Conservation (phyloP, 2,113 vertebrate genomes). For the Larimichthys polyactis region DNA sequence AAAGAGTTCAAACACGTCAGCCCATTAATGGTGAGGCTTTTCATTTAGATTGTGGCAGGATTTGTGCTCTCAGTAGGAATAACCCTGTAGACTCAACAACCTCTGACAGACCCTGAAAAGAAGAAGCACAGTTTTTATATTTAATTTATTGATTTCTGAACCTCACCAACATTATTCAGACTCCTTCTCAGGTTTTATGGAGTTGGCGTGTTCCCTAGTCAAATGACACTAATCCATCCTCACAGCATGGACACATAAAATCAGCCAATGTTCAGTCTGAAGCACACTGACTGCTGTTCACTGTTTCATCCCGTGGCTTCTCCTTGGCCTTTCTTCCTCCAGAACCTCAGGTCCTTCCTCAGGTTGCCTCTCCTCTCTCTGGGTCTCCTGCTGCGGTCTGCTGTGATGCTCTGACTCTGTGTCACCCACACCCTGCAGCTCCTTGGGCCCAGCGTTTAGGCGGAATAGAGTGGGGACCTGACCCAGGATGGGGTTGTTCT, state of each 20-base stretch:
- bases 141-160: background rate
- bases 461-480: constrained; percentile 88
- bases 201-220: background rate
- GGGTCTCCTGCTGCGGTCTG: background rate
- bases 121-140: background rate
- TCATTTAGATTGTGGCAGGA: too few species aligned
- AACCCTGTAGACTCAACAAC: background rate
- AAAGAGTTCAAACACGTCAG: too few species aligned
- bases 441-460: constrained; percentile 69
- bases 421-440: constrained; percentile 58
- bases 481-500: constrained; percentile 87
- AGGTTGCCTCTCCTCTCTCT: background rate
- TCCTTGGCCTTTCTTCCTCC: constrained; percentile 61
- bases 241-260: background rate
- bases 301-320: constrained; percentile 63
- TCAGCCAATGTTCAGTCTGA: background rate
- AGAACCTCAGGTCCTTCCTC: constrained; percentile 22
- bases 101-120: background rate
- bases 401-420: background rate
- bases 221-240: background rate
- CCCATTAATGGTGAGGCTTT: too few species aligned
- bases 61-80: too few species aligned
- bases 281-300: constrained; percentile 41
- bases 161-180: background rate
- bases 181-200: background rate